These are phyloP conservation scores for Eugnorisma glareosa DNA, from an alignment of 2,888 invertebrate species.

Conservation along the genomic window DNA sequence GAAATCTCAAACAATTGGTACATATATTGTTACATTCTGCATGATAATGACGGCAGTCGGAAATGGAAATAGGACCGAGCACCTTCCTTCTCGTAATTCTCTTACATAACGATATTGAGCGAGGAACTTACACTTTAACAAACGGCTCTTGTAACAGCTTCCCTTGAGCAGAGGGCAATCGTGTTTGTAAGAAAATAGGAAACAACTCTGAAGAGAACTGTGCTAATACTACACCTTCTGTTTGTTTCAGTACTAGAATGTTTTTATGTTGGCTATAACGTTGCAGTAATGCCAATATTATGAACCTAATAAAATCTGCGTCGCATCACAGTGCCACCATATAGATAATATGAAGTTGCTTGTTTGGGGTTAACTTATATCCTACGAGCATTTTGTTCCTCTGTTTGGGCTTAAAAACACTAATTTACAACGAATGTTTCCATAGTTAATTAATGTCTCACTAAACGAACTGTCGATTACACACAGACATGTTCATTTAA, in stretches of 20 bases:
- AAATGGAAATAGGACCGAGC: conserved; percentile 33
- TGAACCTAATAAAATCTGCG: conserved; percentile 6
- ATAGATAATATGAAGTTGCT: background rate
- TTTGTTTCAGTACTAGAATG: conserved; percentile 2
- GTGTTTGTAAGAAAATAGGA: conserved; percentile 62
- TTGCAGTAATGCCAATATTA: background rate
- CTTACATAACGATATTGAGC: conserved; percentile 51
- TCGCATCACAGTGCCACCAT: background rate
- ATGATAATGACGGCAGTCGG: conserved; percentile 26
- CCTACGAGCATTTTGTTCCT: background rate
- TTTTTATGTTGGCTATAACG: conserved; percentile 12
- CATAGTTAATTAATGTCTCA: background rate
- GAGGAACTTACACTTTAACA: conserved; percentile 55
- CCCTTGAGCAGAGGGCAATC: conserved; percentile 65
- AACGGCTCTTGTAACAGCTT: conserved; percentile 51
- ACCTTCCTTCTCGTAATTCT: conserved; percentile 46
- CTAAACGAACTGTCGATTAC: conserved; percentile 19
- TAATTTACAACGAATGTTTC: background rate
- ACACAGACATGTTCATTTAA: background rate
- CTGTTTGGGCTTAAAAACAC: background rate
- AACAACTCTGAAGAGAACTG: conserved; percentile 23
- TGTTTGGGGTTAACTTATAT: background rate
- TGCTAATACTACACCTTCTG: conserved; percentile 10
- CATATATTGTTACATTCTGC: conserved; percentile 14
- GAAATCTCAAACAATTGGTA: conserved; percentile 3